Evolutionary conservation across 2,113 vertebrate species (phyloP).

Genomic region (Plecturocebus donacophilus): DNA sequence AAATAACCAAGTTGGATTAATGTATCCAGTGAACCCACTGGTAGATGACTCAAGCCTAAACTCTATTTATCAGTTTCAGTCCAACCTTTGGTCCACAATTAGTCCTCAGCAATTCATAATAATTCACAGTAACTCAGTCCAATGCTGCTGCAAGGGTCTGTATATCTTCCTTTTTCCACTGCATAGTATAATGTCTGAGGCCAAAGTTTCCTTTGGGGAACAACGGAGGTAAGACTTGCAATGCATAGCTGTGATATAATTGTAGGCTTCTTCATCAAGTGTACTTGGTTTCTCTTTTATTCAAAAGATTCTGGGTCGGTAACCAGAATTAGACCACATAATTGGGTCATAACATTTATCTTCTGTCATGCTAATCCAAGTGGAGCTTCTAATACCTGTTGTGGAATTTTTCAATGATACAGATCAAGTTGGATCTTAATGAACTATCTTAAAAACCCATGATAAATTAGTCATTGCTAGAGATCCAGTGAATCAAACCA

Average conservation of each 20-base stretch:
- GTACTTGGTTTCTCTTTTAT: neutral
- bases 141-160: neutral
- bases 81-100: neutral
- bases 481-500: neutral
- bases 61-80: neutral
- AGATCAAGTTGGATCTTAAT: neutral
- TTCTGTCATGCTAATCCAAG: neutral
- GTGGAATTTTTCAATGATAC: neutral
- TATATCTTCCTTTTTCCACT: neutral
- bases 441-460: neutral
- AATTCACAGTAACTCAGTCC: neutral
- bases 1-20: neutral
- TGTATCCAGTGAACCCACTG: neutral
- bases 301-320: neutral
- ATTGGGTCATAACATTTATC: neutral
- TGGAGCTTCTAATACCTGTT: neutral
- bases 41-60: neutral
- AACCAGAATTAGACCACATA: neutral
- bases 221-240: neutral
- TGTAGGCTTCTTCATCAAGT: neutral
- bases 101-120: neutral
- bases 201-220: neutral
- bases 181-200: neutral
- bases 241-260: neutral
- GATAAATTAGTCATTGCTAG: neutral